These are phyloP conservation scores for Spodoptera litura DNA, from an alignment of 1,140 invertebrate genomes.

Conservation along the genomic window DNA sequence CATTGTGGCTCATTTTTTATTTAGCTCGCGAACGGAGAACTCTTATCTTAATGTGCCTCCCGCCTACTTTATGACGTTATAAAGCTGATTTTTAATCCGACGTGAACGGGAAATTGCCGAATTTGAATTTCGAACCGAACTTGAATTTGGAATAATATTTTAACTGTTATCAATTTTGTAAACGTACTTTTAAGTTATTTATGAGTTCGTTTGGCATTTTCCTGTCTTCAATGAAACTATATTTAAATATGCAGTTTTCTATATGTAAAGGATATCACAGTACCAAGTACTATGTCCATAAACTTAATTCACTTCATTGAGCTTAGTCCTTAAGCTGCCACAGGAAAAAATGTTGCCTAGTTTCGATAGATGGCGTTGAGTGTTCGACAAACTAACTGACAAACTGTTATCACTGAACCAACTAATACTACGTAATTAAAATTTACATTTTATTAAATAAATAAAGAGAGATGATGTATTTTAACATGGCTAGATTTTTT, in stretches of 20 bases:
- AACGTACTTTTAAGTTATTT: constrained; percentile 18
- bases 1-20: constrained; percentile 86
- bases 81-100: constrained; percentile 86
- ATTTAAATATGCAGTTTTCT: too few relatives aligned
- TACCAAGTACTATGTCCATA: neutral
- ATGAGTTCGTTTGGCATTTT: neutral
- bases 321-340: neutral
- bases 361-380: constrained; percentile 22
- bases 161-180: constrained; percentile 34
- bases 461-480: too few relatives aligned
- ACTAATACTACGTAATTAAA: neutral
- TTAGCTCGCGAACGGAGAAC: constrained; percentile 71
- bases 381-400: neutral
- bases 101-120: constrained; percentile 67
- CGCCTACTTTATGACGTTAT: constrained; percentile 84
- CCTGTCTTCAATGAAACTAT: too few relatives aligned
- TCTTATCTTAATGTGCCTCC: constrained; percentile 81
- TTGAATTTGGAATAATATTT: constrained; percentile 48
- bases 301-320: too few relatives aligned
- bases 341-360: neutral
- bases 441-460: too few relatives aligned
- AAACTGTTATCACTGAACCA: neutral
- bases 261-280: neutral
- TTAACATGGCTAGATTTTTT: too few relatives aligned
- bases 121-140: constrained; percentile 67